phyloP scores from a whole-genome alignment of 2,888 invertebrate species.

The Pollenia labialis region DNA sequence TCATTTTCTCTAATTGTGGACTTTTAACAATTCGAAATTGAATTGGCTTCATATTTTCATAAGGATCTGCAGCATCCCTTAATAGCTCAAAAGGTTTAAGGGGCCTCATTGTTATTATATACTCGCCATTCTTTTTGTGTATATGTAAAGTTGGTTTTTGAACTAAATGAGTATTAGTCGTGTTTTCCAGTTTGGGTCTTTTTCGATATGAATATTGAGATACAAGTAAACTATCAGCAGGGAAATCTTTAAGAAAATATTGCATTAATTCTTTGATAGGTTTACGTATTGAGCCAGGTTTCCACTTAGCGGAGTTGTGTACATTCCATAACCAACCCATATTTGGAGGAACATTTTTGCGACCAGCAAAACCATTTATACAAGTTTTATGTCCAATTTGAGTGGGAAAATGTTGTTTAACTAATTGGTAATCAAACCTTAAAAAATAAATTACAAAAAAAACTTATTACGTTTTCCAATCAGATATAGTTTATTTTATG shows the following conservation, averaged over 20 bases:
- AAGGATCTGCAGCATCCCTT: conserved; percentile 87
- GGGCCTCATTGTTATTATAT: conserved; percentile 88
- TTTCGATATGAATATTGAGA: conserved; percentile 79
- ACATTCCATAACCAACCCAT: conserved; percentile 90
- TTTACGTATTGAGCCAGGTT: conserved; percentile 82
- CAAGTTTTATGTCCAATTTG: conserved; percentile 86
- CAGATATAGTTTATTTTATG: too few relatives aligned
- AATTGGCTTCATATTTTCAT: conserved; percentile 88
- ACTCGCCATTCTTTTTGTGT: conserved; percentile 87
- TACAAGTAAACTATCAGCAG: conserved; percentile 80
- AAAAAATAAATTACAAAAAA: conserved; percentile 9
- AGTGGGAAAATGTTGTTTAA: conserved; percentile 81
- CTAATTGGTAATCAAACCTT: conserved; percentile 75
- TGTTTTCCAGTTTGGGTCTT: conserved; percentile 80
- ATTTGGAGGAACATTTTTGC: conserved; percentile 86
- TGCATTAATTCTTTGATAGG: conserved; percentile 82
- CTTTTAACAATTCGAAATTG: conserved; percentile 88
- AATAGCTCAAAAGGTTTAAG: conserved; percentile 87
- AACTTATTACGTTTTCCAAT: neutral
- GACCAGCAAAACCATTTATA: conserved; percentile 85
- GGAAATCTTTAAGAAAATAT: conserved; percentile 82
- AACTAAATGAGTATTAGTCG: conserved; percentile 76
- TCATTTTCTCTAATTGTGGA: conserved; percentile 84
- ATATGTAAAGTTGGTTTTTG: conserved; percentile 87
- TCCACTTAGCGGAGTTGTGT: conserved; percentile 80